These are phyloP conservation scores for Rhyacichthys aspro DNA, from an alignment of 2,797 vertebrate species.

Conservation along the genomic window DNA sequence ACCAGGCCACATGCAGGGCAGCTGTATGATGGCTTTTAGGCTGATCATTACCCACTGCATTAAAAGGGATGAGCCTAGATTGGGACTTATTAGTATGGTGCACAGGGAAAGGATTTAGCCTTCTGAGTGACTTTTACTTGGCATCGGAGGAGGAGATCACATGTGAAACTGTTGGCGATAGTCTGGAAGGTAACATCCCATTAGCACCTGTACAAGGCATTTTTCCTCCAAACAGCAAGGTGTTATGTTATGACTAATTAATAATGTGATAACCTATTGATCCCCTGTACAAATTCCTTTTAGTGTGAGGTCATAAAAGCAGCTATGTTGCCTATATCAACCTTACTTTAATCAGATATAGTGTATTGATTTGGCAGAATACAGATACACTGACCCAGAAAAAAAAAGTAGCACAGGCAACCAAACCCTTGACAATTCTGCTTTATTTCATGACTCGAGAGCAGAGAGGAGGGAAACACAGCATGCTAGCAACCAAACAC, in stretches of 20 bases:
- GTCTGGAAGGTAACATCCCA: conserved; percentile 59
- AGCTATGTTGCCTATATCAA: conserved; percentile 33
- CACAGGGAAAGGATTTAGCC: conserved; percentile 53
- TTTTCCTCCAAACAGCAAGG: conserved; percentile 37
- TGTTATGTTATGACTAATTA: conserved; percentile 17
- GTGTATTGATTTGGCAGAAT: too few relatives aligned
- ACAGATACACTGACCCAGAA: too few relatives aligned
- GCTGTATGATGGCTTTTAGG: conserved; percentile 34
- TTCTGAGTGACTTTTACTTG: conserved; percentile 64
- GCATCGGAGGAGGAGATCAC: conserved; percentile 47
- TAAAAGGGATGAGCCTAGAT: conserved; percentile 65
- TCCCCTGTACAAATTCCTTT: conserved; percentile 31
- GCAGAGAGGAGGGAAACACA: conserved; percentile 46
- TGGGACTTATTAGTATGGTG: conserved; percentile 57
- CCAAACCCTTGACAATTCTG: conserved; percentile 46
- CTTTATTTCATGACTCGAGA: conserved; percentile 39
- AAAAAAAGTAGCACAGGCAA: conserved; percentile 49
- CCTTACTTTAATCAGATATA: conserved; percentile 8
- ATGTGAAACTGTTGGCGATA: conserved; percentile 50
- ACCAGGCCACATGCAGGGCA: conserved; percentile 23
- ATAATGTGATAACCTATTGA: conserved; percentile 45
- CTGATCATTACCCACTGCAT: conserved; percentile 56
- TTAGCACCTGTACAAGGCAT: conserved; percentile 62
- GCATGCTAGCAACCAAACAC: conserved; percentile 68
- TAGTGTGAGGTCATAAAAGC: conserved; percentile 20